A percentile compares a stretch with the other conserved stretches of the same genome.
phyloP scores from a whole-genome alignment of 2,113 vertebrate species.

The Thalassoma bifasciatum region DNA sequence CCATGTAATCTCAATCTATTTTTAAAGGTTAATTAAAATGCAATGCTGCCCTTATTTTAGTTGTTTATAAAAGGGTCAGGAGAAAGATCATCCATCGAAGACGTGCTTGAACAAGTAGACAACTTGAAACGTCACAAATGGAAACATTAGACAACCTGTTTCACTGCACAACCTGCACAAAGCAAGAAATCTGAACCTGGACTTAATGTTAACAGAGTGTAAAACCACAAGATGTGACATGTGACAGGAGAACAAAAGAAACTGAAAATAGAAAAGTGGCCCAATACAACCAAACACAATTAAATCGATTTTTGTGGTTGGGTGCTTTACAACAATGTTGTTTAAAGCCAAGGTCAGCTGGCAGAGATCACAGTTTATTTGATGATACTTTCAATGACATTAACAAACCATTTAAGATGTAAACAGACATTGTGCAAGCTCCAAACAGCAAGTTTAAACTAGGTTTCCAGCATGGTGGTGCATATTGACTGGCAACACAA shows the following conservation, averaged over 20 bases:
- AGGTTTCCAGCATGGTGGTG: neutral
- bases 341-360: neutral
- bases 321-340: neutral
- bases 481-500: neutral
- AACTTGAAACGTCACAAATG: neutral
- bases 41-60: too few relatives aligned
- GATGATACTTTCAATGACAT: neutral
- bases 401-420: neutral
- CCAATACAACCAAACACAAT: neutral
- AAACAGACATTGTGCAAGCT: neutral
- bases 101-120: slow-evolving; percentile 3
- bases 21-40: too few relatives aligned
- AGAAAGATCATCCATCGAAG: neutral
- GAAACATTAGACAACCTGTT: slow-evolving; percentile 16
- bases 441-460: neutral
- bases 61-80: neutral
- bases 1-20: neutral
- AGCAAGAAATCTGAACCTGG: slow-evolving; percentile 18
- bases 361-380: neutral
- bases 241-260: slow-evolving; percentile 12
- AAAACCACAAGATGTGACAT: neutral
- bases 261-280: slow-evolving; percentile 10
- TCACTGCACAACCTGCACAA: neutral
- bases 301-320: neutral
- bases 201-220: neutral